Evolutionary conservation across 2,113 vertebrate genomes (phyloP).

Genomic region (Taurulus bubalis): DNA sequence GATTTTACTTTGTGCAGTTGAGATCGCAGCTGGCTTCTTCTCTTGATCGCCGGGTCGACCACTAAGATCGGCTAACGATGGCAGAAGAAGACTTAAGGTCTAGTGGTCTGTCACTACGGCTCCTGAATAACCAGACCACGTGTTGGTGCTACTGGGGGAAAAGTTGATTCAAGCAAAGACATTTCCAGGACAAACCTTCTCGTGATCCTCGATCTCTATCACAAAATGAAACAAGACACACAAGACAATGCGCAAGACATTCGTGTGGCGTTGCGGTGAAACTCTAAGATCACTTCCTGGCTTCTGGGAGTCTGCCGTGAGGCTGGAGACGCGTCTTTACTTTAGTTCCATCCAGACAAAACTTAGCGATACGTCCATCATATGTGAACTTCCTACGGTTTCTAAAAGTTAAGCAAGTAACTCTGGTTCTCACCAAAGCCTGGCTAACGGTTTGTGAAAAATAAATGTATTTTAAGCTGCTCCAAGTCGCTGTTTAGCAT

Average conservation of each 20-base stretch:
- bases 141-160: neutral
- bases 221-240: neutral
- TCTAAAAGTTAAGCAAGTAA: neutral
- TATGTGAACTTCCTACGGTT: neutral
- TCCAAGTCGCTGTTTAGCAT: slow-evolving; percentile 5
- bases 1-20: slow-evolving; percentile 42
- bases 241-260: neutral
- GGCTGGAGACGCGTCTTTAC: neutral
- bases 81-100: neutral
- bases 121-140: neutral
- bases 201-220: neutral
- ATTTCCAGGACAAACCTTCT: neutral
- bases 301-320: neutral
- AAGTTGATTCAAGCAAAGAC: neutral
- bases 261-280: neutral
- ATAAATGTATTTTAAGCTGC: neutral
- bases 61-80: neutral
- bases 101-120: neutral
- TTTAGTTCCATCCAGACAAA: neutral
- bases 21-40: slow-evolving; percentile 47
- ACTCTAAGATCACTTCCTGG: neutral
- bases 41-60: slow-evolving; percentile 37
- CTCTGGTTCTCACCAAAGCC: neutral
- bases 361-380: neutral
- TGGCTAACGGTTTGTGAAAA: slow-evolving; percentile 3